phyloP scores from a whole-genome alignment of 2,113 vertebrate genomes.

The Prietella phreatophila region DNA sequence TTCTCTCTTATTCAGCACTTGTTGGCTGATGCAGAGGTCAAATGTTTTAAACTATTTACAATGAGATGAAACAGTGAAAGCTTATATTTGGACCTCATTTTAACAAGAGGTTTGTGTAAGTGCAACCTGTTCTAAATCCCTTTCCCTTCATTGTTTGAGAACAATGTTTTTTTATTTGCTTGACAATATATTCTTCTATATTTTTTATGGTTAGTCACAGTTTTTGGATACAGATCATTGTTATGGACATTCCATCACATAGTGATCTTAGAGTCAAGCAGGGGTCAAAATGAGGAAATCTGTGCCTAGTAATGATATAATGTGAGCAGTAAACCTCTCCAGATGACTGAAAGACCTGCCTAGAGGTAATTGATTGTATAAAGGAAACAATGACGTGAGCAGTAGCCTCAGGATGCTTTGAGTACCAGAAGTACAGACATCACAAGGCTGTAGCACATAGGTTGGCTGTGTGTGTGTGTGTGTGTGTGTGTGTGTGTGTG shows the following conservation, averaged over 20 bases:
- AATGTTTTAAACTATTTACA: conserved; percentile 29
- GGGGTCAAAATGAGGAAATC: neutral
- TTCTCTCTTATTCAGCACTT: conserved; percentile 26
- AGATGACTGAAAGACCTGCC: conserved; percentile 20
- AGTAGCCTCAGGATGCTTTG: conserved; percentile 34
- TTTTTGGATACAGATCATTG: neutral
- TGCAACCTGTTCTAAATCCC: conserved; percentile 11
- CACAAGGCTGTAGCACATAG: conserved; percentile 10
- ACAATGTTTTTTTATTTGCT: neutral
- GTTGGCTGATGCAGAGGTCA: conserved; percentile 41
- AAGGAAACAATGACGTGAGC: conserved; percentile 14
- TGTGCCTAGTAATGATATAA: conserved; percentile 39
- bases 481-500: conserved; percentile 6
- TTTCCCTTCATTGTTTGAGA: neutral
- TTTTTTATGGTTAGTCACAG: neutral
- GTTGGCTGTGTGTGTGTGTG: neutral
- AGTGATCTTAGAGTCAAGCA: neutral
- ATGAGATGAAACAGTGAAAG: conserved; percentile 23
- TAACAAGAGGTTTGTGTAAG: neutral
- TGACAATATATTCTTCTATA: neutral
- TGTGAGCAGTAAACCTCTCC: conserved; percentile 32
- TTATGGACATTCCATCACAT: neutral
- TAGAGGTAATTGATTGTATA: neutral
- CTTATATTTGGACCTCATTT: conserved; percentile 35
- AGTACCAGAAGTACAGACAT: conserved; percentile 6